phyloP scores from a whole-genome alignment of 2,113 vertebrate genomes.

The Solea senegalensis region DNA sequence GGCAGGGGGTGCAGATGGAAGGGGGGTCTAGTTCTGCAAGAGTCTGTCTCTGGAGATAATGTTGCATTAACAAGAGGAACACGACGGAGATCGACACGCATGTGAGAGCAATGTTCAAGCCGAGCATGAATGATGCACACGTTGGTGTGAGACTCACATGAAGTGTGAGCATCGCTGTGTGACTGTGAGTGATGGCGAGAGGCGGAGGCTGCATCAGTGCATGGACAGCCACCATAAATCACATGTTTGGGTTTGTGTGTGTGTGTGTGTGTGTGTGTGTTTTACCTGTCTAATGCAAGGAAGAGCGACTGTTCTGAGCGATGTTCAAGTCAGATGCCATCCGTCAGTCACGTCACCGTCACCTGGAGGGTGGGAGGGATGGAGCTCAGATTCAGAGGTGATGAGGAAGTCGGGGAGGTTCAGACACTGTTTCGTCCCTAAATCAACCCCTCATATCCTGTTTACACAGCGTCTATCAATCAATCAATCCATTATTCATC shows the following conservation, averaged over 20 bases:
- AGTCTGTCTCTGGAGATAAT: conserved; percentile 9
- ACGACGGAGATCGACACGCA: conserved; percentile 31
- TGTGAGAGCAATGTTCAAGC: conserved; percentile 37
- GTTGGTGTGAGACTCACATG: conserved; percentile 23
- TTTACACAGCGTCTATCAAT: too few relatives aligned
- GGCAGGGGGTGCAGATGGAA: neutral
- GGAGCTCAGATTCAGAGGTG: conserved; percentile 40
- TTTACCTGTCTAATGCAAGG: conserved; percentile 43
- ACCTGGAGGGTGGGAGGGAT: conserved; percentile 40
- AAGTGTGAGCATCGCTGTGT: conserved; percentile 33
- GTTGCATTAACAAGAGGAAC: conserved; percentile 16
- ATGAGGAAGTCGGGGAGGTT: conserved; percentile 25
- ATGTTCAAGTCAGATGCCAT: conserved; percentile 63
- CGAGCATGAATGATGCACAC: conserved; percentile 33
- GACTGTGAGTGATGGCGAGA: conserved; percentile 42
- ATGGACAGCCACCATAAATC: conserved; percentile 33
- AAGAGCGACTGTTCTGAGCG: conserved; percentile 43
- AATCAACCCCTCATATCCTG: neutral
- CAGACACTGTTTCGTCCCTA: conserved; percentile 25
- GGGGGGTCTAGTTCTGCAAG: neutral
- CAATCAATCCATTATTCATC: too few relatives aligned
- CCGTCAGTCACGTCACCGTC: conserved; percentile 61
- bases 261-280: too few relatives aligned
- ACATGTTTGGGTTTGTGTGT: conserved; percentile 36
- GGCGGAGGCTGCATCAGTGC: conserved; percentile 4